Evolutionary conservation across 2,888 invertebrate genomes (phyloP), one percentile per base, ranked within the genome.

Genomic region (Catocala sponsa): DNA sequence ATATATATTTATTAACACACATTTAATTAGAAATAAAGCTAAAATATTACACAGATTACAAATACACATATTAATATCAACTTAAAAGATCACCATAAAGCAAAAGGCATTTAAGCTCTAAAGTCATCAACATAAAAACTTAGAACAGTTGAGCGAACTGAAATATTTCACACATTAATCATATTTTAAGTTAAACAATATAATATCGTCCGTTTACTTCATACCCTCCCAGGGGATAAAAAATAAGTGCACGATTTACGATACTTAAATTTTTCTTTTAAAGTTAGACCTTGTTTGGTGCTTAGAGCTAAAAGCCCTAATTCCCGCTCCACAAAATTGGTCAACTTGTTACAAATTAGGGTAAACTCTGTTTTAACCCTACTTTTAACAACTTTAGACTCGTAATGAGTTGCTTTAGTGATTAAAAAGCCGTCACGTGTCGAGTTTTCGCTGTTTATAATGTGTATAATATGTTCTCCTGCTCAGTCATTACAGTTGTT

Each of bases 141-240:
- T 6, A 1, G 13, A 13, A 13, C 43, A 6, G 53, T 44, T 13
- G 11, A 10, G 13, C n/a, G 35, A 33, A 44, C 44, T 44, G 44
- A 33, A 0, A 55, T 64, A 47, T 44, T 15, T 47, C 6, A 7
- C 11, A 41, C 15, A 57, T 59, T 56, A 51, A 68, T 70, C 38
- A 50, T 15, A 15, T 60, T 48, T 35, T 41, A 56, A 59, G 56
- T 63, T 52, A 53, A 58, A 66, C 63, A 70, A 57, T 58, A 62
- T 64, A 70, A 57, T 58, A 62, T 64, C 43, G 52, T 49, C 55
- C 35, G 58, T 63, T 71, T 61, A 63, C 52, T 62, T 55, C 44
- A 33, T 6, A 13, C 38, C 25, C 41, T 47, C n/a, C n/a, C 2
- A 48, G 11, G 4, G 49, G 63, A 57, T 55, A 57, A 60, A 63